These are phyloP conservation scores for Petrocephalus schoutedeni DNA, from an alignment of 2,797 vertebrate species.

Conservation along the genomic window DNA sequence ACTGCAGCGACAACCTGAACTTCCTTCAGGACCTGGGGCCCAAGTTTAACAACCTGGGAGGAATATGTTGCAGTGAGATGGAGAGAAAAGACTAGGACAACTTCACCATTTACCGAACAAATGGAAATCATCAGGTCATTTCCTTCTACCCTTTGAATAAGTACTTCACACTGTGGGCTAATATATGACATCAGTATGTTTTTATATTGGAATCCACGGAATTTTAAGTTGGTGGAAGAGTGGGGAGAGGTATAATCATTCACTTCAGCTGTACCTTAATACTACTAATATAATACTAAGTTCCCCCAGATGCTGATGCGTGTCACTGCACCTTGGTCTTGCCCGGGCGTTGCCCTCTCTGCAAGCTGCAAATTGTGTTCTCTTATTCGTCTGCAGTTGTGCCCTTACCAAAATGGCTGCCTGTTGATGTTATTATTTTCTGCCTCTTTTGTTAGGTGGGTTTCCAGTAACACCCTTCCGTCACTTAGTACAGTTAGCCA, in stretches of 20 bases:
- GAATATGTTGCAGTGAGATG: slow-evolving; percentile 36
- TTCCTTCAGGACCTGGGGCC: slow-evolving; percentile 62
- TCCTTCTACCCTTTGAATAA: background rate
- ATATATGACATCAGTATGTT: background rate
- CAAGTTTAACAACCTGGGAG: slow-evolving; percentile 52
- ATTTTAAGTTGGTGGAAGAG: background rate
- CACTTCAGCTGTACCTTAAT: background rate
- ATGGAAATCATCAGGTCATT: background rate
- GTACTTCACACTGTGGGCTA: background rate
- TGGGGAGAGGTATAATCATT: background rate
- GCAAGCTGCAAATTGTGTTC: background rate
- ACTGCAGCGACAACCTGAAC: slow-evolving; percentile 37
- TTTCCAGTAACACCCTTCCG: background rate
- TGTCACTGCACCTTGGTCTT: background rate
- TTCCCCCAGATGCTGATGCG: background rate
- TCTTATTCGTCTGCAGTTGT: background rate
- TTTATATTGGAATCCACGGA: background rate
- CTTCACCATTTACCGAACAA: background rate
- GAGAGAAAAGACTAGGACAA: slow-evolving; percentile 26
- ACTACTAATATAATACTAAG: background rate
- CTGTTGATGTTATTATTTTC: background rate
- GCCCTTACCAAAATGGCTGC: background rate
- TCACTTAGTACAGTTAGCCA: background rate
- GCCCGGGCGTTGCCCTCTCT: background rate
- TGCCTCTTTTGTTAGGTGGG: background rate